Evolutionary conservation across 2,888 invertebrate species (phyloP), one percentile per base, ranked within the genome.

Genomic region (Griposia aprilina): DNA sequence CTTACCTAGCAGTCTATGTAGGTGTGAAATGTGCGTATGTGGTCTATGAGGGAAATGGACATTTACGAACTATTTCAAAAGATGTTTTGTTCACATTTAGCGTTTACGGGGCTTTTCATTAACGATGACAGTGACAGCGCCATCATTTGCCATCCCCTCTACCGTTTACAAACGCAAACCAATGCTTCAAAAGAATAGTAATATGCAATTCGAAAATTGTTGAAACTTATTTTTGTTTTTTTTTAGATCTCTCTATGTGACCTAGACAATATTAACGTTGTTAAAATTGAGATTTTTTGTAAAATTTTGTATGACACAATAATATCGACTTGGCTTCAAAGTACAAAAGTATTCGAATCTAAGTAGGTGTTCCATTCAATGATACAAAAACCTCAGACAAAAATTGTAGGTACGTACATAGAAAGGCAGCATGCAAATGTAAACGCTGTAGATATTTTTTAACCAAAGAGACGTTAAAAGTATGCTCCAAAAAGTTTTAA

Each of bases 41-140:
- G 36, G 52, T 66, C 23, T 76, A 45, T 59, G 36, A 20, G 78
- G 52, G 78, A 77, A 65, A 65, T 76, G 82, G 76, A 79, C 65
- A 66, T 82, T 82, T 60, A 83, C 60, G 60, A 67, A 83, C 83
- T 26, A 48, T 62, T 41, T 83, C 55, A 80, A 83, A 78, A n/a
- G 66, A 55, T 55, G 66, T 67, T 78, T 83, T 77, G 66, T 83
- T 62, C 66, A 30, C 60, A 60, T 77, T 60, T 80, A 36, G 48
- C 62, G 41, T 72, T 81, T 72, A 73, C 23, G 50, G 30, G 45
- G 23, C 55, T 59, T 66, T 82, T 66, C 36, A 36, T 62, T 78
- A 62, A 48, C 23, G 36, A 55, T 77, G 83, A 26, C 60, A 67
- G 78, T 66, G 52, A 26, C 17, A 20, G 30, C 36, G 23, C 23